Base-by-base conservation (phyloP, 2,888 invertebrate genomes). In the Vandiemenella viatica region DNA sequence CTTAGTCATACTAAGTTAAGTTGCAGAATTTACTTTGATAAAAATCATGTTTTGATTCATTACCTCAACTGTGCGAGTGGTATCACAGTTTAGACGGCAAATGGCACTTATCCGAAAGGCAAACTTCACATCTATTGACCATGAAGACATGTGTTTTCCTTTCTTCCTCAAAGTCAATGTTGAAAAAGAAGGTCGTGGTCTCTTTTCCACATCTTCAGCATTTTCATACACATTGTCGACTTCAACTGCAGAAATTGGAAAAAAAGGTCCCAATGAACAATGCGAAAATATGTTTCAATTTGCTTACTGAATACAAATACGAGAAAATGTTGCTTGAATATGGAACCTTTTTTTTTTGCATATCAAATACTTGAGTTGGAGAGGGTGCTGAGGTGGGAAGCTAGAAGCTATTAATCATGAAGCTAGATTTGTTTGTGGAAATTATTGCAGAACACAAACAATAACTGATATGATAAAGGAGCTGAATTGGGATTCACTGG, bases 21-120 rank as follows among this genome's bases (percentile, higher is more conserved):
- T n/a, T n/a, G n/a, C n/a, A n/a, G n/a, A n/a, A n/a, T n/a, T n/a
- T n/a, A n/a, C n/a, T n/a, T n/a, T n/a, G n/a, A n/a, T n/a, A 15
- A 37, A 20, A 50, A 21, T 42, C 7, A 38, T 17, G 15, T 2
- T 38, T 1, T n/a, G 8, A 49, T 32, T 16, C 49, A 58, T 63
- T 62, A 81, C 83, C 74, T 84, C 83, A 17, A 82, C 79, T 43
- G 75, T 74, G 56, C 80, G 73, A 51, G 77, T 79, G 1, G 76
- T 65, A 65, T 88, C 88, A 57, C 83, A 84, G 67, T 88, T 88
- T n/a, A 89, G 72, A 58, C 82, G 75, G 46, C 79, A 77, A 43
- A 87, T 78, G 51, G 77, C 77, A 59, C 80, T 78, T 42, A 90
- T 71, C 15, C 73, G 73, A 53, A 88, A 74, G 3, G 76, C 71